Conservation (phyloP, 2,888 invertebrate species). For the Biston betularia region DNA sequence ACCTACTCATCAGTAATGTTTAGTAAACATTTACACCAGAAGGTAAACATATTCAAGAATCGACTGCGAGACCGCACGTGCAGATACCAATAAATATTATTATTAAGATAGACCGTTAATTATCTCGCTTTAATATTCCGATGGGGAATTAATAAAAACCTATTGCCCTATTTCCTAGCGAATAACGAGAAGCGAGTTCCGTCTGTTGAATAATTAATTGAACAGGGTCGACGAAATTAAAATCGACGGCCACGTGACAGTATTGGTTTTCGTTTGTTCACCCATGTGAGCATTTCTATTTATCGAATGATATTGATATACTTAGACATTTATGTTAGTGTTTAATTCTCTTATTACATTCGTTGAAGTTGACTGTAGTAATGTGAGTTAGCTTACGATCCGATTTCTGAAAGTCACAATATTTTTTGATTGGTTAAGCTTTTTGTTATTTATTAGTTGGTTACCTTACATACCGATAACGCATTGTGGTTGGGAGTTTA, state of each 20-base stretch:
- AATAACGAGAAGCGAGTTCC: conserved; percentile 56
- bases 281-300: conserved; percentile 39
- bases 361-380: conserved; percentile 2
- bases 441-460: conserved; percentile 31
- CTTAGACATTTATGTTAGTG: background rate
- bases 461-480: conserved; percentile 26
- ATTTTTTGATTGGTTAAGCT: conserved; percentile 24
- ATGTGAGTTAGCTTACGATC: background rate
- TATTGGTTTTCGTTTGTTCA: conserved; percentile 39
- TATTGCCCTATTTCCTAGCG: conserved; percentile 62
- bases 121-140: conserved; percentile 51
- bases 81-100: conserved; percentile 57
- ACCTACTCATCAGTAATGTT: conserved; percentile 50
- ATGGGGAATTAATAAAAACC: conserved; percentile 65
- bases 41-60: conserved; percentile 67
- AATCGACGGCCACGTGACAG: conserved; percentile 53
- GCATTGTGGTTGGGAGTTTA: conserved; percentile 44
- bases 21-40: conserved; percentile 67
- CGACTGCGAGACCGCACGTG: conserved; percentile 55
- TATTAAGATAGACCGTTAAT: conserved; percentile 55
- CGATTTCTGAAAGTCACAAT: conserved; percentile 13
- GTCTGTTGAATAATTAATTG: conserved; percentile 78
- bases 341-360: background rate
- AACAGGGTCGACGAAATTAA: conserved; percentile 65
- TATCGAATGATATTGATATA: conserved; percentile 10